phyloP scores from a whole-genome alignment of 1,140 invertebrate species.

The Aradophagus sp. region DNA sequence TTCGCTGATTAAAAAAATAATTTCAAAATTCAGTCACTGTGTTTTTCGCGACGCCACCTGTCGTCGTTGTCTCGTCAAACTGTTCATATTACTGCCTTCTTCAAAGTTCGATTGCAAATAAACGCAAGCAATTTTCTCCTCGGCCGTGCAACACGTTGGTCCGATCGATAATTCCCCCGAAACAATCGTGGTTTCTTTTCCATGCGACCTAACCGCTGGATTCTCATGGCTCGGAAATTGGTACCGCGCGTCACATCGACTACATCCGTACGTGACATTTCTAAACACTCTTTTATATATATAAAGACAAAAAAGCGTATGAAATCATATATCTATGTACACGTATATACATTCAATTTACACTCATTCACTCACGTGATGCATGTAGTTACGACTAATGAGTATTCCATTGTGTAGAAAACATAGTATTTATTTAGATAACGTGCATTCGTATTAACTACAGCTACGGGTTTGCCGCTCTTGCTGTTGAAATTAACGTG shows the following conservation, averaged over 20 bases:
- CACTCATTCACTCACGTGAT: conserved; percentile 45
- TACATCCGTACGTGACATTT: conserved; percentile 35
- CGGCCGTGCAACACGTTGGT: conserved; percentile 42
- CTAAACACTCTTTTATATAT: conserved; percentile 50
- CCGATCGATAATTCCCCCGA: conserved; percentile 47
- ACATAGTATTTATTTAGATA: conserved; percentile 70
- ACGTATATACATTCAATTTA: conserved; percentile 35
- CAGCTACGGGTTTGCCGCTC: conserved; percentile 38
- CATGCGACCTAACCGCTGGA: conserved; percentile 21
- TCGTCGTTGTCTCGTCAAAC: too few species aligned
- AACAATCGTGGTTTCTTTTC: conserved; percentile 33
- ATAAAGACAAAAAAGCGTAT: conserved; percentile 47
- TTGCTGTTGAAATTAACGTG: conserved; percentile 34
- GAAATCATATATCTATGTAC: conserved; percentile 45
- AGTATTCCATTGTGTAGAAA: conserved; percentile 69
- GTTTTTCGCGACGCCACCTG: too few species aligned
- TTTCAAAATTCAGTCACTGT: conserved; percentile 13
- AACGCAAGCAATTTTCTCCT: conserved; percentile 35
- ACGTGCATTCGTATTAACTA: conserved; percentile 56
- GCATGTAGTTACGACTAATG: conserved; percentile 56
- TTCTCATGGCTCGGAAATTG: conserved; percentile 25
- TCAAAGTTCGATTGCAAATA: conserved; percentile 1
- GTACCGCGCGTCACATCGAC: conserved; percentile 41
- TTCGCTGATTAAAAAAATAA: conserved; percentile 10
- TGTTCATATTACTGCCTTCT: too few species aligned